These are phyloP conservation scores for Tupaia tana DNA, from an alignment of 2,113 vertebrate genomes.

Conservation along the genomic window DNA sequence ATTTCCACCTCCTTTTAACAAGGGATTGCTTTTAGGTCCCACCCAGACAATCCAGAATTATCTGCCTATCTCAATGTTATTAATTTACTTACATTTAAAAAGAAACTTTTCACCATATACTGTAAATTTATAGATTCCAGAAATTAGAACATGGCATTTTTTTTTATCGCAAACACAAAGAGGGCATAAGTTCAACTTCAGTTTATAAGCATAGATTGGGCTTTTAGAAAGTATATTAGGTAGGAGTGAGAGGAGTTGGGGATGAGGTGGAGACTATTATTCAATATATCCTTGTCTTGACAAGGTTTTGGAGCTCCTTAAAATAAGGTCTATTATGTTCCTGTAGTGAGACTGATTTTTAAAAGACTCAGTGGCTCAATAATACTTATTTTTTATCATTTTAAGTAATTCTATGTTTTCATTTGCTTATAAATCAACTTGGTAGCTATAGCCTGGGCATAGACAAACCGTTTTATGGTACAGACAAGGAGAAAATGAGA, in stretches of 20 bases:
- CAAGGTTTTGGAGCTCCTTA: neutral
- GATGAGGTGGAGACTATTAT: neutral
- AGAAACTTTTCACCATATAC: neutral
- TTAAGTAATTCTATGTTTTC: neutral
- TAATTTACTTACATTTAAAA: neutral
- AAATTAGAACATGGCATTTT: neutral
- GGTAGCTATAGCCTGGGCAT: accelerated
- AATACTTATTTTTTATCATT: neutral
- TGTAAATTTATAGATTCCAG: neutral
- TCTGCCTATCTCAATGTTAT: neutral
- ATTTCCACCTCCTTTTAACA: neutral
- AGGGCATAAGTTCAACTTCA: neutral
- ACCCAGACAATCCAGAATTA: neutral
- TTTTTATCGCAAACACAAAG: neutral
- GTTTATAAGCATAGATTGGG: neutral
- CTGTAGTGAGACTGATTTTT: neutral
- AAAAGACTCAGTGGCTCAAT: neutral
- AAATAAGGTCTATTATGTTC: neutral
- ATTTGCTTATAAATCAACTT: slow-evolving; percentile 2
- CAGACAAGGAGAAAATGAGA: neutral
- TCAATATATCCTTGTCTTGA: neutral
- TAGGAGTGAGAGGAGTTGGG: neutral
- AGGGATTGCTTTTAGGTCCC: neutral
- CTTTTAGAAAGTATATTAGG: neutral
- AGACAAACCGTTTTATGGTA: neutral